A percentile compares a stretch with the other conserved stretches of the same genome.
Evolutionary conservation across 1,140 invertebrate genomes (phyloP).

Genomic region (Microvelia longipes): DNA sequence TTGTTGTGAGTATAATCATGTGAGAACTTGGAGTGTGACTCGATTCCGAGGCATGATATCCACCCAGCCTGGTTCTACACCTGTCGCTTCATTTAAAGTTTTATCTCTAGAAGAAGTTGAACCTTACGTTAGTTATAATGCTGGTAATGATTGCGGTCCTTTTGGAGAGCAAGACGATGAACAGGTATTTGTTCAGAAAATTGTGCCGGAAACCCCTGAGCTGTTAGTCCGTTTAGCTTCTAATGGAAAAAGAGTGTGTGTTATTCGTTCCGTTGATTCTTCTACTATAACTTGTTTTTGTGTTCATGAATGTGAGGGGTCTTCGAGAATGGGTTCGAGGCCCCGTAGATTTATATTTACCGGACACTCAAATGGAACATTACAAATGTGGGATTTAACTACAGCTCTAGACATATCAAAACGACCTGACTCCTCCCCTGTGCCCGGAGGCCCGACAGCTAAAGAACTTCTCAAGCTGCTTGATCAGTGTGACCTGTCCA

Average conservation of each 20-base stretch:
- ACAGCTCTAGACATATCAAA: conserved; percentile 73
- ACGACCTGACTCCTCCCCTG: conserved; percentile 43
- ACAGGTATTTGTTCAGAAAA: conserved; percentile 94
- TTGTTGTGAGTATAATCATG: conserved; percentile 95
- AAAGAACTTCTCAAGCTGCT: conserved; percentile 76
- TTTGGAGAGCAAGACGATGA: conserved; percentile 96
- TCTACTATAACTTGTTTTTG: conserved; percentile 91
- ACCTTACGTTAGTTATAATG: conserved; percentile 53
- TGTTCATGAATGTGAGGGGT: conserved; percentile 93
- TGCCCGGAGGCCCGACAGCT: conserved; percentile 70
- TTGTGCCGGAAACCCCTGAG: conserved; percentile 89
- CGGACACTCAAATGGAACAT: conserved; percentile 83
- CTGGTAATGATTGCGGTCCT: conserved; percentile 74
- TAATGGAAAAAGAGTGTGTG: conserved; percentile 90
- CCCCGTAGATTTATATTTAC: conserved; percentile 85
- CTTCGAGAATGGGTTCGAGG: conserved; percentile 75
- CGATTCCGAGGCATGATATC: conserved; percentile 93
- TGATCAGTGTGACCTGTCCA: conserved; percentile 83
- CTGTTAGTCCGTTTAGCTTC: conserved; percentile 86
- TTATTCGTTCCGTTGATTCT: conserved; percentile 84
- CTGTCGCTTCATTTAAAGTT: conserved; percentile 91
- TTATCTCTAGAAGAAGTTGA: conserved; percentile 75
- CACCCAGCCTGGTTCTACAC: conserved; percentile 87
- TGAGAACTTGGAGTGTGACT: conserved; percentile 89
- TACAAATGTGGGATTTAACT: conserved; percentile 97